Conservation (phyloP, 2,797 vertebrate genomes). For the Centroberyx gerrardi region DNA sequence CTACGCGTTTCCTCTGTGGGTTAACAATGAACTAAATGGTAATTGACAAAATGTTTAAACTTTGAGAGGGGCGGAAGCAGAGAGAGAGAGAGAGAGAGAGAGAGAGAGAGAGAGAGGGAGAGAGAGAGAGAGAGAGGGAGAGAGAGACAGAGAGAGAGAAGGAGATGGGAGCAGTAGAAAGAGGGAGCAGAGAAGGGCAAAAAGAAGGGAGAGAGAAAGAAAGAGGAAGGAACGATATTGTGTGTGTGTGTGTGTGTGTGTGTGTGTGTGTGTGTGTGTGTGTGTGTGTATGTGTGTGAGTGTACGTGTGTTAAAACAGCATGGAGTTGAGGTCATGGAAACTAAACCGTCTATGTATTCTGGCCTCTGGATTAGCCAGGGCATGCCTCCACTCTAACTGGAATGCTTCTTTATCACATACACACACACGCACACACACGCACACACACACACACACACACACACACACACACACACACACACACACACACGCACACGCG, state of each 20-base stretch:
- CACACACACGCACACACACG: slow-evolving; percentile 21
- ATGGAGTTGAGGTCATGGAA: slow-evolving; percentile 81
- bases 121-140: slow-evolving; percentile 10
- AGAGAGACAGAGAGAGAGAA: slow-evolving; percentile 34
- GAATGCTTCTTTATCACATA: slow-evolving; percentile 69
- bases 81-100: slow-evolving; percentile 36
- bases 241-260: slow-evolving; percentile 9
- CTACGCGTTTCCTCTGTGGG: slow-evolving; percentile 56
- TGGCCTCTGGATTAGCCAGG: slow-evolving; percentile 71
- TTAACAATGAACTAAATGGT: slow-evolving; percentile 67
- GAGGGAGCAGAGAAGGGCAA: slow-evolving; percentile 1
- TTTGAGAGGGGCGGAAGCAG: slow-evolving; percentile 37
- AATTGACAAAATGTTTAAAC: slow-evolving; percentile 64
- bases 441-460: slow-evolving; percentile 20
- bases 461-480: slow-evolving; percentile 19
- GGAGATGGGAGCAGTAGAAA: slow-evolving; percentile 42
- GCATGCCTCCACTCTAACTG: slow-evolving; percentile 72
- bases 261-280: slow-evolving; percentile 3
- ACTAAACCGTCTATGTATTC: slow-evolving; percentile 71
- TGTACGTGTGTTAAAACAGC: slow-evolving; percentile 58
- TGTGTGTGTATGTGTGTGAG: slow-evolving; percentile 22
- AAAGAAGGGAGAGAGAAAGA: slow-evolving; percentile 9
- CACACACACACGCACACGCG: slow-evolving; percentile 18
- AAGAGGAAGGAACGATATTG: slow-evolving; percentile 26
- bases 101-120: slow-evolving; percentile 1